These are phyloP conservation scores for Heliothis virescens DNA, from an alignment of 1,140 invertebrate species.

Conservation along the genomic window DNA sequence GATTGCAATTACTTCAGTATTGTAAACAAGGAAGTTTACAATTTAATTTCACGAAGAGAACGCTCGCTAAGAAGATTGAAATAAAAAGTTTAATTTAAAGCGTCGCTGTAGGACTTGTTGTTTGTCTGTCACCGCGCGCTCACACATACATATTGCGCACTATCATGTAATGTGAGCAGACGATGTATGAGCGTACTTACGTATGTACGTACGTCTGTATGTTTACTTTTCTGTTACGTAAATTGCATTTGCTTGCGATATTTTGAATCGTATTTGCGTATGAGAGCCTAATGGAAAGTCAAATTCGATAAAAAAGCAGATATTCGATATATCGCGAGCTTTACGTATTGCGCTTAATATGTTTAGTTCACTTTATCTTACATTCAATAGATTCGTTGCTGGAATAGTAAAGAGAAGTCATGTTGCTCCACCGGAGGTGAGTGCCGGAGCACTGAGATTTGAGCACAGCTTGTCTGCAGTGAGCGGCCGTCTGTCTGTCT, in stretches of 20 bases:
- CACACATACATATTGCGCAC: neutral
- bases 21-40: slow-evolving; percentile 24
- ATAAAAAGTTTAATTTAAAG: slow-evolving; percentile 21
- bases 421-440: too few relatives aligned
- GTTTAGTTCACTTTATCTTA: too few relatives aligned
- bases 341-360: too few relatives aligned
- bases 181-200: neutral
- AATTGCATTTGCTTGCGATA: slow-evolving; percentile 12
- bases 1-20: slow-evolving; percentile 3
- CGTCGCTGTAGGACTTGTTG: neutral
- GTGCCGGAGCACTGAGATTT: too few relatives aligned
- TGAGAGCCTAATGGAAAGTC: slow-evolving; percentile 6
- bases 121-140: neutral
- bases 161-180: neutral
- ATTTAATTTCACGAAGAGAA: slow-evolving; percentile 18
- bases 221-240: neutral
- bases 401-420: too few relatives aligned
- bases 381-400: too few relatives aligned
- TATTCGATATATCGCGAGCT: neutral
- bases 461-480: too few relatives aligned
- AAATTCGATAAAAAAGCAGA: neutral
- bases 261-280: slow-evolving; percentile 7
- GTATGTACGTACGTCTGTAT: neutral
- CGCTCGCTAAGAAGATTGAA: neutral
- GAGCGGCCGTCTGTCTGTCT: too few relatives aligned